Evolutionary conservation across 1,140 invertebrate genomes (phyloP), one percentile per base, ranked within the genome.

Genomic region (Rhopalosiphum padi): DNA sequence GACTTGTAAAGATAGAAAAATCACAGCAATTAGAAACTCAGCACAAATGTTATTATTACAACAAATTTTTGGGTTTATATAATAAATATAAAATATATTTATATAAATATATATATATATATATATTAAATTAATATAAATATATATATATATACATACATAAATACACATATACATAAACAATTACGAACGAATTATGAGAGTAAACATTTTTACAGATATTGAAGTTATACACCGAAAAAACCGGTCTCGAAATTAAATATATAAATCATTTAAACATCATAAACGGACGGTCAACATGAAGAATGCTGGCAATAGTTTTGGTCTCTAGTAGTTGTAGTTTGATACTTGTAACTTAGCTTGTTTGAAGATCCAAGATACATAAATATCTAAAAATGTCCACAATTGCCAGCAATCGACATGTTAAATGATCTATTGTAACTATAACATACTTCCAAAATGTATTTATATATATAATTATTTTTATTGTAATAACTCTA

Each of bases 1-100:
- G 55, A 90, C 43, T 90, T 90, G 89, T 90, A 90, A 90, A 90
- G 53, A 90, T 90, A 90, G 89, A 90, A 90, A 90, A 90, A 90
- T 90, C 53, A 90, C 89, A 90, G 89, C 37, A 92, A 92, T 92
- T 92, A 82, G 77, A 92, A 92, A 92, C n/a, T 92, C 60, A 51
- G 77, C 90, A 92, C 68, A 91, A 77, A 91, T 82, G 43, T 48
- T 83, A 92, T 92, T 82, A 92, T 92, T 92, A 83, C 90, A 91
- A 91, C 60, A 82, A 35, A 37, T 83, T 83, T 92, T 83, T 25
- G 60, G 37, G 53, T 90, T 60, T 68, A 90, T 90, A 60, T 90
- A 60, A 90, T 90, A 90, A 55, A 55, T 90, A 90, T 90, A 90
- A 90, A 55, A 43, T 60, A 43, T 55, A 89, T 89, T 8, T 89